phyloP scores from a whole-genome alignment of 1,140 invertebrate species.

The Camponotus pennsylvanicus region DNA sequence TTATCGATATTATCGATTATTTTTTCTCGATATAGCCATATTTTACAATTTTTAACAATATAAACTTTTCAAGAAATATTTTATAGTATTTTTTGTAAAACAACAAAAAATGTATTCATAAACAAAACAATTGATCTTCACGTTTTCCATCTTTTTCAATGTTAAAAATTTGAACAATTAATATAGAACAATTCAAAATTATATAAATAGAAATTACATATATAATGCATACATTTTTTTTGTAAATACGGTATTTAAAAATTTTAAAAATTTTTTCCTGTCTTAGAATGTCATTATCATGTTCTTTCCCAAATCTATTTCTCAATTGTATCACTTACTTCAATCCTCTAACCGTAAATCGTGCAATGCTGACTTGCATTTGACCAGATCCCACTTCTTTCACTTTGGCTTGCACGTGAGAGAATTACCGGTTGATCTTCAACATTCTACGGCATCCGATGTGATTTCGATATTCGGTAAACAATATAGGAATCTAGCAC shows the following conservation, averaged over 20 bases:
- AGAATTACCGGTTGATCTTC: slow-evolving; percentile 14
- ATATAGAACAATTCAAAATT: too few species aligned
- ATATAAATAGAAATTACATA: too few species aligned
- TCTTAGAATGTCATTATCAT: not conserved
- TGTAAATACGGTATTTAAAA: not conserved
- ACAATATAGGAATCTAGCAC: slow-evolving; percentile 61
- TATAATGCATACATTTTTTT: not conserved
- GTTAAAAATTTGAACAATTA: not conserved
- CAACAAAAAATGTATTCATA: not conserved
- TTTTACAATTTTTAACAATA: not conserved
- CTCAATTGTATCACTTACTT: not conserved
- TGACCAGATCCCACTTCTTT: not conserved
- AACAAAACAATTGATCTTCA: not conserved
- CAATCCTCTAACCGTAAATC: slow-evolving; percentile 28
- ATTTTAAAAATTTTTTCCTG: not conserved
- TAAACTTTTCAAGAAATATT: not conserved
- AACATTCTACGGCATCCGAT: slow-evolving; percentile 48
- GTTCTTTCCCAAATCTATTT: not conserved
- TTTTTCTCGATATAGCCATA: not conserved
- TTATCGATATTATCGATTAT: not conserved
- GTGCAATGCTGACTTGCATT: slow-evolving; percentile 11
- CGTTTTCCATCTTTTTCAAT: not conserved
- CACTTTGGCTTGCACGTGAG: not conserved
- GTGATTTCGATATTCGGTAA: slow-evolving; percentile 74
- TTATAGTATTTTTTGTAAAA: not conserved